These are phyloP conservation scores for Montipora capricornis DNA, from an alignment of 64 coral and sea anemone genomes.

Conservation along the genomic window DNA sequence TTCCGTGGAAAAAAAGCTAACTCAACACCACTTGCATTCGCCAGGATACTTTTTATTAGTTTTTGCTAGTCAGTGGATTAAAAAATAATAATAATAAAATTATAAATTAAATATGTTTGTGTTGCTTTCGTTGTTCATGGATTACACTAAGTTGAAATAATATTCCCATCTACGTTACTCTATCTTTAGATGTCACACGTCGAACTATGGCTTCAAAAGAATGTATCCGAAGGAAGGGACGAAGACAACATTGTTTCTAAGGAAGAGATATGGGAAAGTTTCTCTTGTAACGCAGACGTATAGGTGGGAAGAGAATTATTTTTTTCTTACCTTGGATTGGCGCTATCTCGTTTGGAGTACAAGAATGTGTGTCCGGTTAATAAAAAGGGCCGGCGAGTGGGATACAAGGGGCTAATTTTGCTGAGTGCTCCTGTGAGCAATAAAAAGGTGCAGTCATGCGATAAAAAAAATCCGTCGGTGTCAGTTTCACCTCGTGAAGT, in stretches of 20 bases:
- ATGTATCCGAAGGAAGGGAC: too few relatives aligned
- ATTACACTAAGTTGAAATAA: too few relatives aligned
- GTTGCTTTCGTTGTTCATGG: too few relatives aligned
- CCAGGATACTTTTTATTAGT: too few relatives aligned
- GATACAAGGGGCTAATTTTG: slow-evolving; percentile 24
- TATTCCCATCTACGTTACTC: too few relatives aligned
- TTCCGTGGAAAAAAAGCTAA: too few relatives aligned
- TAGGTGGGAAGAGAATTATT: slow-evolving; percentile 39
- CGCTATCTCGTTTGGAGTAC: slow-evolving; percentile 27
- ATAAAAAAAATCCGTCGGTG: neutral
- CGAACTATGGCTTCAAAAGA: too few relatives aligned
- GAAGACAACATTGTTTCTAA: neutral
- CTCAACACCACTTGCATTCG: too few relatives aligned
- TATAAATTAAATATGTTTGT: too few relatives aligned
- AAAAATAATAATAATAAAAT: neutral
- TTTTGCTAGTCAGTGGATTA: neutral
- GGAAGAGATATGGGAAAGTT: slow-evolving; percentile 45
- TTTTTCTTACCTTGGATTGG: slow-evolving; percentile 32
- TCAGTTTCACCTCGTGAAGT: neutral
- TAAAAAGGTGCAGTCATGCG: neutral
- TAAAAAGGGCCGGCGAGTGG: slow-evolving; percentile 23
- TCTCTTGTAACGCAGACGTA: neutral
- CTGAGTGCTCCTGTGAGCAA: neutral
- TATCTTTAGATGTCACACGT: too few relatives aligned
- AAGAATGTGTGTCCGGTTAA: neutral